Percentiles rank a stretch among this genome's conserved stretches.
phyloP scores from a whole-genome alignment of 2,888 invertebrate genomes.

The Sarcophaga variegata region DNA sequence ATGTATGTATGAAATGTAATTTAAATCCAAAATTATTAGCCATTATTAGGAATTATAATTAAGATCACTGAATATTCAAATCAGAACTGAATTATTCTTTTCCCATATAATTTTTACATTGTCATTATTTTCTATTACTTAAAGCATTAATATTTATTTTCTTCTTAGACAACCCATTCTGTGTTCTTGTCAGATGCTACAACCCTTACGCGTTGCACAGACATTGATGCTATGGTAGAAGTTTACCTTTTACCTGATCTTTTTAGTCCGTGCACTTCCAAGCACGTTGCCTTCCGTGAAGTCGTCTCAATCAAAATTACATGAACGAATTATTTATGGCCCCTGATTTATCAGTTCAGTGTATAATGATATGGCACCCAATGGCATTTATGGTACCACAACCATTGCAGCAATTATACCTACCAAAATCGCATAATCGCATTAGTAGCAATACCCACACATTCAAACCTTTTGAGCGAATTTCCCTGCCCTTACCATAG shows the following conservation, averaged over 20 bases:
- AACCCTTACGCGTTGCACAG: conserved; percentile 82
- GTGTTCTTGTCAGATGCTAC: conserved; percentile 85
- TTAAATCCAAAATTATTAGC: too few species aligned
- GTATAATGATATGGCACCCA: conserved; percentile 81
- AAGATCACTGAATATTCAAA: too few species aligned
- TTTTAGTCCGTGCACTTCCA: conserved; percentile 88
- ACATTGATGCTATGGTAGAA: conserved; percentile 83
- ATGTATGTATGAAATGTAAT: too few species aligned
- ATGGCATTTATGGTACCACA: conserved; percentile 84
- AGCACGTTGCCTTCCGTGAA: conserved; percentile 87
- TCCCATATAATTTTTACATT: too few species aligned
- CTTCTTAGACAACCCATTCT: conserved; percentile 83
- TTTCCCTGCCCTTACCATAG: conserved; percentile 80
- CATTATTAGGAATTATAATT: too few species aligned
- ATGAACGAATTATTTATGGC: conserved; percentile 80
- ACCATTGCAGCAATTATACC: conserved; percentile 82
- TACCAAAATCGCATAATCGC: conserved; percentile 84
- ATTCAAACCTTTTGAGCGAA: conserved; percentile 70
- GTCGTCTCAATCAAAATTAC: conserved; percentile 89
- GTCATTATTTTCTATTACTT: too few species aligned
- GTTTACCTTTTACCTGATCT: conserved; percentile 91
- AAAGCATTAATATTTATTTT: too few species aligned
- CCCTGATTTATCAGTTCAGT: conserved; percentile 85
- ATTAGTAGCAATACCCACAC: conserved; percentile 85
- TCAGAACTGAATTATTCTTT: too few species aligned